Percentiles rank a stretch among this genome's conserved stretches.
Evolutionary conservation across 2,888 invertebrate genomes (phyloP).

Genomic region (Aethes cnicana): DNA sequence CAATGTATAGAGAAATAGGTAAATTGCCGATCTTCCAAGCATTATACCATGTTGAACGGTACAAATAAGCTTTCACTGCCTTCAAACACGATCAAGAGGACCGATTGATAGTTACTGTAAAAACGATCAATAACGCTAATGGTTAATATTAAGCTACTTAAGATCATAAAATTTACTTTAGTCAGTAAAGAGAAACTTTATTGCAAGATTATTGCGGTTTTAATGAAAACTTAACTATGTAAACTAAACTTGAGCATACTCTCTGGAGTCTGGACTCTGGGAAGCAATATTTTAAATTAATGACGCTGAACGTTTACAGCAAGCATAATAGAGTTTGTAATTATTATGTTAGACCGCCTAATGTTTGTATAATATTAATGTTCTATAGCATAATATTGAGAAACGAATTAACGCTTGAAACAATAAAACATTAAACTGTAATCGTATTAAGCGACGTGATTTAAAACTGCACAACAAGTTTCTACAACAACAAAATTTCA

Average conservation of each 20-base stretch:
- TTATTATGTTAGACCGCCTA: no score
- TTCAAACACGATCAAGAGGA: slow-evolving; percentile 46
- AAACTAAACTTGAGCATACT: slow-evolving; percentile 9
- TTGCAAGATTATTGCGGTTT: slow-evolving; percentile 27
- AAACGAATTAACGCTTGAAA: no score
- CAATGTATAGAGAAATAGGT: slow-evolving; percentile 49
- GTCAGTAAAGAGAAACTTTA: slow-evolving; percentile 41
- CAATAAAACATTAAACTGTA: no score
- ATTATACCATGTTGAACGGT: slow-evolving; percentile 47
- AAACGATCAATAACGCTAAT: slow-evolving; percentile 50
- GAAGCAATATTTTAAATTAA: slow-evolving; percentile 13
- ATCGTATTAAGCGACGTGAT: no score
- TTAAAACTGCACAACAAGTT: no score
- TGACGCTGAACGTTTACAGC: neutral
- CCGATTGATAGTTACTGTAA: slow-evolving; percentile 47
- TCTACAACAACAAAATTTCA: no score
- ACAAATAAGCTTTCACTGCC: slow-evolving; percentile 58
- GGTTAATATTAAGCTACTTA: slow-evolving; percentile 43
- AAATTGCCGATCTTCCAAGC: slow-evolving; percentile 45
- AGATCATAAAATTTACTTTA: slow-evolving; percentile 33
- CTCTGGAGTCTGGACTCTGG: no score
- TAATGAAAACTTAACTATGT: slow-evolving; percentile 24
- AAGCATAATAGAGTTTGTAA: no score
- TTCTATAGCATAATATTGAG: no score
- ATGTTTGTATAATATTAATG: no score